Evolutionary conservation across 2,797 vertebrate genomes (phyloP), one percentile per base, ranked within the genome.

Genomic region (Limosa lapponica): DNA sequence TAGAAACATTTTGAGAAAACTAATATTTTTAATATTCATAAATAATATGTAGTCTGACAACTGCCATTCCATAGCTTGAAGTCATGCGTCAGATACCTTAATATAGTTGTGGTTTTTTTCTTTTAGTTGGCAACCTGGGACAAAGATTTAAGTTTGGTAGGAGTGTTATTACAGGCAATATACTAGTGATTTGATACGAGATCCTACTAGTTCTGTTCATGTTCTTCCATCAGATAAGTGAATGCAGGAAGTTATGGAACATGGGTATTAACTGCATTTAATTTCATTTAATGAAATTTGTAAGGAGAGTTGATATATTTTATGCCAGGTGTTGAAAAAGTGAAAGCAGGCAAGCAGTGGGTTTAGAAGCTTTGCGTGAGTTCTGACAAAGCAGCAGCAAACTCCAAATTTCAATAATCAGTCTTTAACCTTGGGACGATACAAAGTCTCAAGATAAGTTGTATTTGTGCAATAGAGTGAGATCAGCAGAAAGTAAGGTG

Each of bases 71-170:
- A 1, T 37, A 34, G 19, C 15, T 59, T 79, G 49, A 79, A 65
- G 46, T 67, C 54, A 30, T 62, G n/a, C 11, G 64, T 88, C 18
- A 8, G 34, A 30, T 77, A 39, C 27, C 24, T 77, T 66, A 48
- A 24, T 46, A 5, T 8, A 23, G 7, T 25, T 82, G 32, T 0
- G 0, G 5, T 25, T 84, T 39, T 58, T 79, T 28, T 9, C 3
- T 37, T 93, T 52, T 30, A 74, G 11, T 32, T 88, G 49, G 16
- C 54, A 78, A 13, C 12, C 34, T 81, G 22, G 24, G 8, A 24
- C n/a, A 81, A 22, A 23, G 32, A 7, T 55, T 83, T 67, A 46
- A 54, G 48, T 92, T 75, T 46, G 58, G 10, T 43, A 32, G 64
- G 23, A 72, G 8, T 51, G 5, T 81, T 91, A 6, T 5, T 59